Percentiles rank a stretch among this genome's conserved stretches.
Conservation (phyloP, 2,113 vertebrate genomes). For the Bombycilla garrulus region DNA sequence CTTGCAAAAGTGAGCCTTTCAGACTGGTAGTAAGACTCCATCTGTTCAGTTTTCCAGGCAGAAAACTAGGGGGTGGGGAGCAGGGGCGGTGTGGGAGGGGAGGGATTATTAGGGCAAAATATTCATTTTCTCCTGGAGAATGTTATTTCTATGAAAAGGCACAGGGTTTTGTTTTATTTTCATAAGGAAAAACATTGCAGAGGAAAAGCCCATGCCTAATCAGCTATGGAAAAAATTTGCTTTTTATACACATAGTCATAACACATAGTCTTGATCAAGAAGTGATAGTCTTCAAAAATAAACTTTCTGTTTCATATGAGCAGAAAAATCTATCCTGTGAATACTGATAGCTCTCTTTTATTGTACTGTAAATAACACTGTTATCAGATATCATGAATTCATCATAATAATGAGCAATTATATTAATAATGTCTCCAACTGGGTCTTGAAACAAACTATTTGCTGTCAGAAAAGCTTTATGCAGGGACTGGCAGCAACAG, state of each 20-base stretch:
- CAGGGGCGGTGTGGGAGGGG: fast-evolving
- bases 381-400: background rate
- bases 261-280: background rate
- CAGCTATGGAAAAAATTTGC: background rate
- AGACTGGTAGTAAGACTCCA: background rate
- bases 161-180: background rate
- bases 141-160: background rate
- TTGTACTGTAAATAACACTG: background rate
- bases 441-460: background rate
- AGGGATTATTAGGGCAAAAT: background rate
- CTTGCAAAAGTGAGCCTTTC: background rate
- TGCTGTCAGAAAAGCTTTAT: background rate
- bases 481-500: background rate
- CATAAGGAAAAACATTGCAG: background rate
- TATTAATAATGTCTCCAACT: background rate
- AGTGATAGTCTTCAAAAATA: background rate
- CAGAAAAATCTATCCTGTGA: background rate
- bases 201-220: background rate
- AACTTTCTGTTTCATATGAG: background rate
- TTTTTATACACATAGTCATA: background rate
- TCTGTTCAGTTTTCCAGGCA: background rate
- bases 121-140: background rate
- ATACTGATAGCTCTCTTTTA: background rate
- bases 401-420: background rate
- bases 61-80: background rate